Percentiles rank a stretch among this genome's conserved stretches.
These are phyloP conservation scores for Bungarus multicinctus DNA, from an alignment of 2,113 vertebrate genomes.

Conservation along the genomic window DNA sequence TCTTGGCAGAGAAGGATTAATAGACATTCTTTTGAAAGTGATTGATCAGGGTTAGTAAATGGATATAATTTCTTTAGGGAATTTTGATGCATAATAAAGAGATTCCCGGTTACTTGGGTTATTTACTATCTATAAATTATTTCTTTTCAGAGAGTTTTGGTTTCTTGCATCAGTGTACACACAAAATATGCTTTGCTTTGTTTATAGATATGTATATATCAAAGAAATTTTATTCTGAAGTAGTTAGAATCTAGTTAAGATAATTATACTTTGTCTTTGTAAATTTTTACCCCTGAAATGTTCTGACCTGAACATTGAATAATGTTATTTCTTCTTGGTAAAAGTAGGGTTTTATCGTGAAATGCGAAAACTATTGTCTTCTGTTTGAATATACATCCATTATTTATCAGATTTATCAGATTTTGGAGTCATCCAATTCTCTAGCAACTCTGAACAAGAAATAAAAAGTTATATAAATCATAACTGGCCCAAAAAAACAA, in stretches of 20 bases:
- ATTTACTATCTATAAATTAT: background rate
- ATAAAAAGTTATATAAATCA: background rate
- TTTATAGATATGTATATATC: background rate
- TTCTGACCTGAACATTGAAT: conserved; percentile 1
- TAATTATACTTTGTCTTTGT: background rate
- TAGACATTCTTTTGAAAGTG: background rate
- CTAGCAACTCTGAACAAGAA: background rate
- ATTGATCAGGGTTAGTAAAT: background rate
- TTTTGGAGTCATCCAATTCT: background rate
- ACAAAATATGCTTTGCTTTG: background rate
- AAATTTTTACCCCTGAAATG: background rate
- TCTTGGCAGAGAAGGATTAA: background rate
- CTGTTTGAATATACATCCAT: background rate
- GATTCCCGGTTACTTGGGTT: background rate
- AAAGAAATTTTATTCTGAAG: background rate
- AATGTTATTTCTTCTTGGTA: background rate
- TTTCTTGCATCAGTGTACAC: background rate
- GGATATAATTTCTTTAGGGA: background rate
- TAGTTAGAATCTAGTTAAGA: background rate
- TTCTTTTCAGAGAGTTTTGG: background rate
- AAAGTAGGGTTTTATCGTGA: background rate
- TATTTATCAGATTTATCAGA: background rate
- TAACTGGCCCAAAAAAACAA: background rate
- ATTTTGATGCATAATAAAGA: background rate
- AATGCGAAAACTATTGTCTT: background rate